Percentiles rank a stretch among this genome's conserved stretches.
phyloP scores from a whole-genome alignment of 2,113 vertebrate species.

The Brienomyrus brachyistius region DNA sequence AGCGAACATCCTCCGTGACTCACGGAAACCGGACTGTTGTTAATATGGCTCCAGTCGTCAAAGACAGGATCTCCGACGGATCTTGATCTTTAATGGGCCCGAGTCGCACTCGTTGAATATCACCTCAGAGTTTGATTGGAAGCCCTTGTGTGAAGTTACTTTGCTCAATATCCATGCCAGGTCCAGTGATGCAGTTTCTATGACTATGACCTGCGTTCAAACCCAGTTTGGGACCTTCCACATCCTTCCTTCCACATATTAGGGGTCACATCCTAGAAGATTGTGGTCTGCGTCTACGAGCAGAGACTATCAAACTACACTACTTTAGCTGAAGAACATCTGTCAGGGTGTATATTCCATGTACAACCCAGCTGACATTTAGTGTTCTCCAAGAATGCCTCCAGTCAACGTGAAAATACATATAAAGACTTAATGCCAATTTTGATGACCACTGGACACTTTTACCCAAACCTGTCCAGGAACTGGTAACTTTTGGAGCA shows the following conservation, averaged over 20 bases:
- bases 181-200: not conserved
- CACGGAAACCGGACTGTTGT: not conserved
- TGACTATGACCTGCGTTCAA: not conserved
- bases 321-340: not conserved
- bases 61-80: not conserved
- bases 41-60: not conserved
- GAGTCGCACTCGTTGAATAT: not conserved
- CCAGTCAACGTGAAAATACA: not conserved
- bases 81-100: not conserved
- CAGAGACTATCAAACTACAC: not conserved
- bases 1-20: constrained; percentile 13
- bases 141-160: not conserved
- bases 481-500: not conserved
- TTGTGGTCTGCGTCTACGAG: not conserved
- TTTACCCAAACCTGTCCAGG: not conserved
- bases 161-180: not conserved
- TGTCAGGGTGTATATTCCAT: not conserved
- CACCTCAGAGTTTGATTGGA: not conserved
- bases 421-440: not conserved
- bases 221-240: not conserved
- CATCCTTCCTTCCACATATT: not conserved
- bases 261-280: not conserved
- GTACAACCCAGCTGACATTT: not conserved
- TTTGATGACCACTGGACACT: not conserved
- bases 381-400: not conserved